These are phyloP conservation scores for Hyposmocoma kahamanoa DNA, from an alignment of 1,140 invertebrate species.

Conservation along the genomic window DNA sequence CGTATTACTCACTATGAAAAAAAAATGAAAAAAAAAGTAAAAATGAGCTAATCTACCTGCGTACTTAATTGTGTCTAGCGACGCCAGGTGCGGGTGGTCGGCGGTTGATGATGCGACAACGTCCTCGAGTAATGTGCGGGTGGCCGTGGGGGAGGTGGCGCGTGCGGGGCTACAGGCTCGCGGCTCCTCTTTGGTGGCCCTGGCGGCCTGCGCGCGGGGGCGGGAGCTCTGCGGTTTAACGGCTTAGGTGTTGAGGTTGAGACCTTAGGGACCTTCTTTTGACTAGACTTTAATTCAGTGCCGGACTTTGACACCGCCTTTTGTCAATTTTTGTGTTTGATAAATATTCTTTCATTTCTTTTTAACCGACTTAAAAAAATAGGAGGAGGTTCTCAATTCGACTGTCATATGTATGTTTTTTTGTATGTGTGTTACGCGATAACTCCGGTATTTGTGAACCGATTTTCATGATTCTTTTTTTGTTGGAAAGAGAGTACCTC, in stretches of 20 bases:
- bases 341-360: constrained; percentile 6
- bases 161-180: background rate
- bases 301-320: constrained; percentile 7
- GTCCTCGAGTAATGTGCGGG: background rate
- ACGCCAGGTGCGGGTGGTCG: background rate
- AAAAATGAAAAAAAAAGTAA: no score
- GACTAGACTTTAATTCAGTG: background rate
- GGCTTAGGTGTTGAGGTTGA: background rate
- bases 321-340: constrained; percentile 5
- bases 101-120: background rate
- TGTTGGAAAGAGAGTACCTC: no score
- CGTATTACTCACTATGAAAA: background rate
- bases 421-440: no score
- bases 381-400: no score
- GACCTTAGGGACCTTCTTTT: background rate
- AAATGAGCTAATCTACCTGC: background rate
- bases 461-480: no score
- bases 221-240: background rate
- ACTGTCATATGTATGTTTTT: no score
- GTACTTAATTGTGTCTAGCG: background rate
- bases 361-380: no score
- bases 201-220: background rate
- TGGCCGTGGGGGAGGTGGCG: background rate
- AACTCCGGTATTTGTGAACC: no score
- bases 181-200: background rate